These are phyloP conservation scores for Caenorhabditis becei DNA, from an alignment of 2,888 invertebrate genomes.

Conservation along the genomic window DNA sequence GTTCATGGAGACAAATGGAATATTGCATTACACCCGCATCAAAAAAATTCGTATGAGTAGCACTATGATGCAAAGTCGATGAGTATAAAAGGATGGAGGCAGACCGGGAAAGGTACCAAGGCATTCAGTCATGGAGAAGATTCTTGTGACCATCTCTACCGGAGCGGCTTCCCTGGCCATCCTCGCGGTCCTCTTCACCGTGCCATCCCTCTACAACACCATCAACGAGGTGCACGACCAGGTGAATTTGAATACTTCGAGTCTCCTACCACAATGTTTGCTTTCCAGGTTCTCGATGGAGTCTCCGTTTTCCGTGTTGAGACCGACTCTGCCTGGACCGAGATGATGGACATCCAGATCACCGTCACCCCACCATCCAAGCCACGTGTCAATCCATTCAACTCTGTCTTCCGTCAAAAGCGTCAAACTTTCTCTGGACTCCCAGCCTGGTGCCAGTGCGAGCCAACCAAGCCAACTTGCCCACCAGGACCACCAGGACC, in stretches of 20 bases:
- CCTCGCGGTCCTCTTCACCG: conserved; percentile 75
- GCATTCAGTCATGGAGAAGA: conserved; percentile 67
- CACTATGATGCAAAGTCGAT: conserved; percentile 20
- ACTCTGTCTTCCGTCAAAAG: no score
- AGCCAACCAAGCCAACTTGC: no score
- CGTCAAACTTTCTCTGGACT: no score
- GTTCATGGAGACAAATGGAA: conserved; percentile 52
- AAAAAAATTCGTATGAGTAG: conserved; percentile 37
- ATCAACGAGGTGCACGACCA: conserved; percentile 77
- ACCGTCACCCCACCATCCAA: conserved; percentile 79
- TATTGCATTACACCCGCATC: conserved; percentile 48
- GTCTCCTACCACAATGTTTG: neutral
- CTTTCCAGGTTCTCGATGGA: conserved; percentile 71
- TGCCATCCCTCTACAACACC: conserved; percentile 77
- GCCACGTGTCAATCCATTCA: no score
- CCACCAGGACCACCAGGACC: no score
- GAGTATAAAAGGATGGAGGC: conserved; percentile 42
- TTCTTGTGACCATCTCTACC: conserved; percentile 63
- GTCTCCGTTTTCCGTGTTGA: conserved; percentile 80
- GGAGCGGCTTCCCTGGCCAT: conserved; percentile 72
- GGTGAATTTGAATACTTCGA: conserved; percentile 4
- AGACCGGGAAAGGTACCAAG: conserved; percentile 38
- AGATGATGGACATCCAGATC: conserved; percentile 80
- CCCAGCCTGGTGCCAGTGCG: no score
- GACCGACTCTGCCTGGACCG: conserved; percentile 79